Evolutionary conservation across 2,888 invertebrate genomes (phyloP), one percentile per base, ranked within the genome.

Genomic region (Campoletis raptor): DNA sequence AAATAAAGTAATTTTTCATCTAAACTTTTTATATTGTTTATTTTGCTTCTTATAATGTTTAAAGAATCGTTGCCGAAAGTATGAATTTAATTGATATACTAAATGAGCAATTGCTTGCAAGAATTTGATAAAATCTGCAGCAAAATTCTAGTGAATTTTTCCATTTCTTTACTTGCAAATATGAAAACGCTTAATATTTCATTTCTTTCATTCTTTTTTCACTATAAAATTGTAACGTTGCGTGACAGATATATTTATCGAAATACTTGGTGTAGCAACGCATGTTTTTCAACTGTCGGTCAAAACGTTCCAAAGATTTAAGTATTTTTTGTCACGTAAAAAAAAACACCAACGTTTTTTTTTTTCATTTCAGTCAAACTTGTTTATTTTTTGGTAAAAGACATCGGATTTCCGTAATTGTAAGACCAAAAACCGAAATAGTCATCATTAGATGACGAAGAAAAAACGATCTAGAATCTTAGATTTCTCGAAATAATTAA

Each of bases 401-500:
- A 36, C 48, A 37, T 52, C 37, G 6, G 76, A 18, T 70, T 61
- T 83, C 70, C 37, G 48, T 52, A 52, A 70, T 57, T 42, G 61
- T 15, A 30, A 4, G 57, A 15, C 24, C 5, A n/a, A 64, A 70
- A 40, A 74, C 10, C 2, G 10, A 77, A 70, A 40, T 5, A 82
- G 77, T 24, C 48, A 57, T 66, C 78, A 36, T 84, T 74, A 54
- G 54, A 48, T 9, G 24, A 69, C 45, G 74, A 69, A 74, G 37
- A 67, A 83, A 36, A 42, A 21, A 24, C 7, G 5, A 37, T 24
- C 18, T 61, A 9, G 21, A 45, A 72, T 72, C 7, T 40, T 18
- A 30, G 12, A 77, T 66, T 79, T 81, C 30, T 84, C 48, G 66
- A 86, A 81, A 84, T 76, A 82, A 81, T 81, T 81, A 81, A 82